Evolutionary conservation across 1,140 invertebrate species (phyloP), one percentile per base, ranked within the genome.

Genomic region (Cataglyphis hispanica): DNA sequence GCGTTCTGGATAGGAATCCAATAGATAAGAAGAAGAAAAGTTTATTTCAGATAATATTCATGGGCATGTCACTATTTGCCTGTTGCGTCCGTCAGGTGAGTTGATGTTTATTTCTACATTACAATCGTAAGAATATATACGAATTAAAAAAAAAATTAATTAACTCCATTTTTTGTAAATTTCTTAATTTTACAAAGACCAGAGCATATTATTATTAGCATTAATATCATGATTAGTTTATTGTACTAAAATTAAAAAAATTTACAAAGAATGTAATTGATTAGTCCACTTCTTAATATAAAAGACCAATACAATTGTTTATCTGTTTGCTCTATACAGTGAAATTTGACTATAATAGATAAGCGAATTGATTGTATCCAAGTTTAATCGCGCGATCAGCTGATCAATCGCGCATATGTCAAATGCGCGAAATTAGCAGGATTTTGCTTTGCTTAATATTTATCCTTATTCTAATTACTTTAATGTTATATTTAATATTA

Each of bases 1-100:
- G n/a, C 8, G 1, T 8, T n/a, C n/a, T 11, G 7, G 11, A 60
- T 2, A 25, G 13, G 10, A 74, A 40, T 58, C 1, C 16, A 19
- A 25, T 58, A 74, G 40, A 37, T 19, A 37, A 56, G 1, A 58
- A n/a, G 2, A 56, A 43, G 2, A 25, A 8, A 37, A 37, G 11
- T 58, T 58, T 58, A 2, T 46, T 74, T 69, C 22, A 5, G 4
- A 66, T 27, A 16, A 43, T 43, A 43, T 43, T 34, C 6, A 53
- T 27, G 22, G 63, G 43, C 43, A 94, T 94, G 93, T 93, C 93
- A 27, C 53, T 94, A 74, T 94, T 94, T 83, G 87, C 91, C 50
- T 94, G 93, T 91, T 94, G 93, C 77, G 88, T 93, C 70, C 93
- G 92, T 83, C 90, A 92, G 92, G 93, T 94, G 76, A 94, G 93